Base-by-base conservation (phyloP, 2,888 invertebrate species). In the Sinotaia quadrata region DNA sequence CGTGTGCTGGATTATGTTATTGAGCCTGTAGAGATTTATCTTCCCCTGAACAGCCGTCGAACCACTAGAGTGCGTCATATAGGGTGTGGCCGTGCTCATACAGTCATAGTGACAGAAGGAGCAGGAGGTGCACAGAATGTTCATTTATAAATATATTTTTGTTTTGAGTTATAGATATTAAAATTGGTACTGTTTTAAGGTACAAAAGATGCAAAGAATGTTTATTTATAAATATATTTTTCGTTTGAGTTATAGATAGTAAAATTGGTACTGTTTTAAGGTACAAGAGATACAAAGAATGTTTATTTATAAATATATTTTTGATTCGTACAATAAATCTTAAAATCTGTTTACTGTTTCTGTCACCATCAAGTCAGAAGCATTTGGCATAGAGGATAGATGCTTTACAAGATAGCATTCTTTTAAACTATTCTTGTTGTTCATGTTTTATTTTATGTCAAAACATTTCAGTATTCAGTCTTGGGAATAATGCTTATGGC, bases 401-500 rank as follows among this genome's bases (percentile, higher is more conserved):
- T 41, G 41, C 18, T 41, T 41, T 10, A 41, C 18, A 41, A 41
- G 41, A 18, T 41, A 41, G 18, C 10, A 41, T 12, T 41, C 10
- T 41, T 41, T 18, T 41, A 10, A 41, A 18, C 18, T 31, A 33
- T 12, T 31, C 5, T 24, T 29, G 5, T 29, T 5, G 24, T 54
- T 18, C 54, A 54, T 8, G 24, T 29, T 10, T 59, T 21, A 0
- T 4, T n/a, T 0, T 67, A 37, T 29, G 12, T 33, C 27, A 10
- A 57, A 31, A 18, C 65, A 56, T 74, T 84, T 62, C 78, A 88
- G 91, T 94, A 0, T 96, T 93, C 85, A 92, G 93, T 21, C 88
- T 97, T 66, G 98, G 98, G 1, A 96, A 96, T 87, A 98, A 98
- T 88, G 91, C 94, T 0, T 96, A 94, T 85, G 98, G 98, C 0